phyloP scores from a whole-genome alignment of 2,888 invertebrate genomes.

The Ichneumoninae sp. region DNA sequence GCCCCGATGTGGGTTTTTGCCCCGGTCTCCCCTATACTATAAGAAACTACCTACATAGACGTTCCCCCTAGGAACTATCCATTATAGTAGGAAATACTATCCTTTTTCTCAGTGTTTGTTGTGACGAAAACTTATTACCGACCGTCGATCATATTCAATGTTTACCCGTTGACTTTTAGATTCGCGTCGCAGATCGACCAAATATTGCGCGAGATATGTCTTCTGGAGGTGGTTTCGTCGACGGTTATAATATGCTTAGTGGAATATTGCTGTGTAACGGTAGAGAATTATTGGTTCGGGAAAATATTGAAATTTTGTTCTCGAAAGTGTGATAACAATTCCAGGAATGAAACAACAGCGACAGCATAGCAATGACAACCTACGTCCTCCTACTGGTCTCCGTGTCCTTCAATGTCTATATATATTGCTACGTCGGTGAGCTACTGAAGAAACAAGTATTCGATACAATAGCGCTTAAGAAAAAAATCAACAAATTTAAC shows the following conservation, averaged over 20 bases:
- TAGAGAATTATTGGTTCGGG: conserved; percentile 55
- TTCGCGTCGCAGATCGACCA: conserved; percentile 75
- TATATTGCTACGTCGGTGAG: conserved; percentile 72
- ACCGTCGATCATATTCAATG: too few relatives aligned
- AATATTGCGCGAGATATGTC: conserved; percentile 75
- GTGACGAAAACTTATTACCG: too few relatives aligned
- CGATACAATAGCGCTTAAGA: not conserved
- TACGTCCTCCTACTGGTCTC: conserved; percentile 45
- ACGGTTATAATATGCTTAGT: conserved; percentile 80
- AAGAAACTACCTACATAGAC: too few relatives aligned
- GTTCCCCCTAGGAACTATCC: too few relatives aligned
- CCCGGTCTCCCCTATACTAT: too few relatives aligned
- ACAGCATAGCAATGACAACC: conserved; percentile 42
- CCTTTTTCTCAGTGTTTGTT: too few relatives aligned
- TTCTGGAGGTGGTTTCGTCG: conserved; percentile 78
- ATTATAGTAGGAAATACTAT: too few relatives aligned
- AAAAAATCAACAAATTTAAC: not conserved
- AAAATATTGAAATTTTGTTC: not conserved
- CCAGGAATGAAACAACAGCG: conserved; percentile 56
- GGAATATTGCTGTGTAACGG: conserved; percentile 78
- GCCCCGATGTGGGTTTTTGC: too few relatives aligned
- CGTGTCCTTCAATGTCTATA: conserved; percentile 56
- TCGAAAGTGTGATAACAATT: conserved; percentile 5
- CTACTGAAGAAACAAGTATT: conserved; percentile 75
- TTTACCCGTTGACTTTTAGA: conserved; percentile 62